Base-by-base conservation (phyloP, 2,888 invertebrate species). In the Eupithecia dodoneata region DNA sequence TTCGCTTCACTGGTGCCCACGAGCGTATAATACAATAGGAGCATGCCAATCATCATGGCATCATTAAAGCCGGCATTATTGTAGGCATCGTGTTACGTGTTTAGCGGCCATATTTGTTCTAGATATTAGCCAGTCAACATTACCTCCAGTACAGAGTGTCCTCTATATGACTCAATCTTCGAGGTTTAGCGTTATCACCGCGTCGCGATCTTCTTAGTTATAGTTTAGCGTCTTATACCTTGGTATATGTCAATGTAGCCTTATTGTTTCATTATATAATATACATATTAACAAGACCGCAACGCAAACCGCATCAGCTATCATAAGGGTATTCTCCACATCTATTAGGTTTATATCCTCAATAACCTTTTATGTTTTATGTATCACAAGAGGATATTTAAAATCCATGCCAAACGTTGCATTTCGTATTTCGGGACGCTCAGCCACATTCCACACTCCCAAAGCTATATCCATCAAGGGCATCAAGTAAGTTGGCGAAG, bases 51-150 rank as follows among this genome's bases (percentile, higher is more conserved):
- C 41, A 76, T 52, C 72, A 72, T 73, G 69, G 69, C 65, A 67
- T 73, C 75, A 77, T 78, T 75, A 70, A 49, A 65, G 72, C 69
- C 52, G 41, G 63, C 47, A 71, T 74, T 41, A 76, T 74, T 83
- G 76, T 71, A 78, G 41, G 85, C 83, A 82, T 86, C 83, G 78
- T 82, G 81, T 85, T 87, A 86, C 85, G 82, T 87, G 80, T 84
- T 81, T 80, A 86, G 89, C 89, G 85, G 89, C 89, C 89, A 89
- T 92, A 83, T 93, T 92, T 92, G 88, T 90, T 89, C 83, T 90
- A 88, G 83, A 86, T 86, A 88, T 89, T 90, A 89, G 89, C 86
- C 82, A 86, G 87, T 87, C 86, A 87, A 86, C 89, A 87, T 87
- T 47, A 74, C 71, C 84, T 83, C 86, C 81, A 82, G 82, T 81